Base-by-base conservation (phyloP, 2,888 invertebrate species). In the Crossocerus cetratus region DNA sequence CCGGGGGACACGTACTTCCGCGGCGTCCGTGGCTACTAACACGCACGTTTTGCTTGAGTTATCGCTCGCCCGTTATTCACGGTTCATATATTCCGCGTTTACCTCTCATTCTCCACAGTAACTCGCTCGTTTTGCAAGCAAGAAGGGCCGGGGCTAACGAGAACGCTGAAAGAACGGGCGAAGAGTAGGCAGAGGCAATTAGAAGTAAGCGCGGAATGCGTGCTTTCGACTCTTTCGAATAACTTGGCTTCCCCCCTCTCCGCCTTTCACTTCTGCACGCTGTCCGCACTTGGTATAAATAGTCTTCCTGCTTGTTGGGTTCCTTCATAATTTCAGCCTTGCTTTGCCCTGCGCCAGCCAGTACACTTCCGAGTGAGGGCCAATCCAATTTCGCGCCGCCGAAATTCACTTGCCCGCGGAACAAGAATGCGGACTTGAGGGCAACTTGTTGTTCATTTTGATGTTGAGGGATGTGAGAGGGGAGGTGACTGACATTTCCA, bases 1-100 rank as follows among this genome's bases (percentile, higher is more conserved):
- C 16, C 2, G 16, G 14, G 3, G 13, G 14, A 49, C 5, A 49
- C n/a, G 49, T 57, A 57, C 62, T 57, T 62, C 56, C 68, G 57
- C 57, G 53, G 68, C 63, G 21, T 62, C 58, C 55, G 45, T 58
- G 54, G 63, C 58, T 68, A 62, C 68, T 68, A 72, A 72, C 63
- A 72, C 58, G 69, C 68, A 45, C 8, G 60, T 69, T 72, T 69
- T 58, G 63, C 58, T 69, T 64, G 69, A 68, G 69, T 72, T 72
- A 72, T 69, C 32, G 59, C 45, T 0, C 42, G 54, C 53, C 54
- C 16, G 69, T 72, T 72, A 61, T 68, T 58, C 69, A 49, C 63
- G 59, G 72, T 63, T 59, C 42, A 16, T 69, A 62, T 62, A 21
- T 71, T 71, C 62, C 71, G 16, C 63, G 69, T 68, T 70, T 62